Conservation (phyloP, 2,888 invertebrate genomes). For the Ophonus ardosiacus region DNA sequence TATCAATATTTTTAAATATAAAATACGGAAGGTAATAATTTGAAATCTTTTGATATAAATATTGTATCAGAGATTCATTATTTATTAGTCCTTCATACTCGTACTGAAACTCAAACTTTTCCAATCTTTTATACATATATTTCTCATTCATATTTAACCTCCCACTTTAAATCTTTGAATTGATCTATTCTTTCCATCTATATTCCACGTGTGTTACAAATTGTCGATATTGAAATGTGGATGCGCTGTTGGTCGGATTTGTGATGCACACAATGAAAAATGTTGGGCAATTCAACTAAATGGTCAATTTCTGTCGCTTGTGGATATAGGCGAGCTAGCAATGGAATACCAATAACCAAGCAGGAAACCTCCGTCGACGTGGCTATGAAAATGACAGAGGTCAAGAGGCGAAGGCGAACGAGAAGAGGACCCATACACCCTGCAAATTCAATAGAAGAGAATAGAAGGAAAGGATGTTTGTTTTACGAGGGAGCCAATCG, state of each 20-base stretch:
- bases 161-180: neutral
- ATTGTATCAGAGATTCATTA: too few species aligned
- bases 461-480: neutral
- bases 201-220: neutral
- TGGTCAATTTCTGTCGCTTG: conserved; percentile 66
- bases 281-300: conserved; percentile 66
- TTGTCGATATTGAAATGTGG: neutral
- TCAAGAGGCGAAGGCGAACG: too few species aligned
- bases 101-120: too few species aligned
- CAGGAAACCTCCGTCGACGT: too few species aligned
- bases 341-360: neutral
- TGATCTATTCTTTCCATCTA: neutral
- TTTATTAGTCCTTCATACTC: too few species aligned
- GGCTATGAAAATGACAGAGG: too few species aligned
- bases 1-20: too few species aligned
- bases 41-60: too few species aligned
- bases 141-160: too few species aligned
- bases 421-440: neutral
- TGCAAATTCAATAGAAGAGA: neutral
- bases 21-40: too few species aligned
- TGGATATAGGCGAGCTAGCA: neutral
- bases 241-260: conserved; percentile 52
- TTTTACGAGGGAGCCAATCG: neutral
- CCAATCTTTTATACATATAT: too few species aligned
- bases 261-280: conserved; percentile 67